Base-by-base conservation (phyloP, 2,888 invertebrate genomes). In the Sialis fuliginosa region DNA sequence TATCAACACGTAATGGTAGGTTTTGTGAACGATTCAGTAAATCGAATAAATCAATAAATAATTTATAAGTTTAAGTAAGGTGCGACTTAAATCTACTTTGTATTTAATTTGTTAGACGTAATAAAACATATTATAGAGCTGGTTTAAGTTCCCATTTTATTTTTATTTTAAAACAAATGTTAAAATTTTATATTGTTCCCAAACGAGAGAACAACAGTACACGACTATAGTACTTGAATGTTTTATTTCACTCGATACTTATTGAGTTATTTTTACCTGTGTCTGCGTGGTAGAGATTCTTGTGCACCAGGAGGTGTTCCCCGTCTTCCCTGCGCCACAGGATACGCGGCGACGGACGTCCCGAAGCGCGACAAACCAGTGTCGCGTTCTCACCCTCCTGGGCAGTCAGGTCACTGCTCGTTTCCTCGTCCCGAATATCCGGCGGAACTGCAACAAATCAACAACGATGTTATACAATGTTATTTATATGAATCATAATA, bases 371-470 rank as follows among this genome's bases (percentile, higher is more conserved):
- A 58, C 77, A 77, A 49, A 66, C 65, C 47, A 77, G 60, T 42
- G 75, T 75, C 42, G 73, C 74, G 59, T 76, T 75, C 54, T 75
- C 74, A 42, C 74, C 74, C 57, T 77, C 75, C 47, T 68, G 63
- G 31, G 73, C 72, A 42, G 72, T 71, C 51, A 75, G 62, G 60
- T 77, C 76, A 44, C 73, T 69, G 57, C 75, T 75, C 45, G 76
- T 76, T 51, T 70, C 70, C 46, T 66, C 65, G 54, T 75, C 75
- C 57, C 70, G 67, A 55, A 77, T 77, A 61, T 75, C 75, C 50
- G 77, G 77, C 22, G 77, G 75, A 48, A 76, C 76, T 76, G 65
- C 6, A 62, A 62, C 31, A 22, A 49, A 51, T 47, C 12, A 37
- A 10, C 22, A 22, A 22, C 22, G 4, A 22, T 22, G 22, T 22